Conservation (phyloP, 2,797 vertebrate species). For the Siniperca scherzeri region DNA sequence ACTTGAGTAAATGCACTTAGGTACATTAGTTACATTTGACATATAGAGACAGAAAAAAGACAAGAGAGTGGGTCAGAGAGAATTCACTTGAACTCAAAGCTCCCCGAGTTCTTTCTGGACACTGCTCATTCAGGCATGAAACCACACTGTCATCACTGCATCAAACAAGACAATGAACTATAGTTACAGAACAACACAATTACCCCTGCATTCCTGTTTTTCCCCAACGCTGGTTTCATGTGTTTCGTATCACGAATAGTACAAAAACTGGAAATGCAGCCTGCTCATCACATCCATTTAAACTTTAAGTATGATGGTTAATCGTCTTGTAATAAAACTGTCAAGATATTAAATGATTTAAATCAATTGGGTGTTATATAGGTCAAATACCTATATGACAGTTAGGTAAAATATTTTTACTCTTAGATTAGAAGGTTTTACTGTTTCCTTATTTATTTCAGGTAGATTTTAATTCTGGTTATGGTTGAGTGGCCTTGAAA, state of each 20-base stretch:
- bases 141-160: conserved; percentile 33
- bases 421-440: too few relatives aligned
- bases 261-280: background rate
- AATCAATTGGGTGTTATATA: background rate
- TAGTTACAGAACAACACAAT: background rate
- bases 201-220: conserved; percentile 18
- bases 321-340: background rate
- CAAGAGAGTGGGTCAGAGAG: background rate
- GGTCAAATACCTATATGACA: too few relatives aligned
- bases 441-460: too few relatives aligned
- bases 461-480: too few relatives aligned
- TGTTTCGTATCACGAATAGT: conserved; percentile 5
- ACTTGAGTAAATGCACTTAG: background rate
- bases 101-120: background rate
- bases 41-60: background rate
- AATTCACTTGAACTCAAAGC: background rate
- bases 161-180: conserved; percentile 11
- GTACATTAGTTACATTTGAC: background rate
- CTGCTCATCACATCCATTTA: background rate
- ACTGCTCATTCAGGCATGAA: conserved; percentile 18
- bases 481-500: too few relatives aligned
- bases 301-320: background rate
- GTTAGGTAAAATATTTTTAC: too few relatives aligned
- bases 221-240: background rate
- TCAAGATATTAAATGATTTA: too few relatives aligned